Percentiles rank a stretch among this genome's conserved stretches.
Conservation (phyloP, 53 echinoderm and acorn worm species). For the Crossaster papposus region DNA sequence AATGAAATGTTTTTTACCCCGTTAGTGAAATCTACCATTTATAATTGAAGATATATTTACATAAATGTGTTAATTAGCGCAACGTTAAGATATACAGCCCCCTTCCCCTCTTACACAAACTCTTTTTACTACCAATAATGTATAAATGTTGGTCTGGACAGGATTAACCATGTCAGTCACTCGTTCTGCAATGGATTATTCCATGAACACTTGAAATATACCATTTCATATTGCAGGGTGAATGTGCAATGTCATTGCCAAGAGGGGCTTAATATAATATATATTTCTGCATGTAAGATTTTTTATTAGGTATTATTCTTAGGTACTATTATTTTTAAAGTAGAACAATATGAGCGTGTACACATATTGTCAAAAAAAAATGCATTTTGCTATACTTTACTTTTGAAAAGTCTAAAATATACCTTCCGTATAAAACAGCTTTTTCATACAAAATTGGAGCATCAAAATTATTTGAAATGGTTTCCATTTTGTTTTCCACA, state of each 20-base stretch:
- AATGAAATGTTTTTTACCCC: constrained; percentile 19
- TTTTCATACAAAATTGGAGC: too few relatives aligned
- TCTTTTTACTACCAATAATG: not conserved
- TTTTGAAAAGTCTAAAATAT: not conserved
- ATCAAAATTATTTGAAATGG: too few relatives aligned
- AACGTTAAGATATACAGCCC: not conserved
- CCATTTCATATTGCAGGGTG: too few relatives aligned
- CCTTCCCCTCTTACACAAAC: not conserved
- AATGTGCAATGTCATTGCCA: too few relatives aligned
- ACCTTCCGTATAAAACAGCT: not conserved
- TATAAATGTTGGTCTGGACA: not conserved
- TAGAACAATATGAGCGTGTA: not conserved
- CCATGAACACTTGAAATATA: not conserved
- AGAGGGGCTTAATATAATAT: too few relatives aligned
- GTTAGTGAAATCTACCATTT: constrained; percentile 17
- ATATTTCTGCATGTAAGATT: too few relatives aligned
- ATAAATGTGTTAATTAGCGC: not conserved
- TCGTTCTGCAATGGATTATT: not conserved
- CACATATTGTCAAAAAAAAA: not conserved
- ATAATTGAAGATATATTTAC: constrained; percentile 1
- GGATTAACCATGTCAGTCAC: not conserved
- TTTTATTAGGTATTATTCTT: not conserved
- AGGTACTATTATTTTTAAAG: not conserved
- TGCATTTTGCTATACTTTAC: not conserved
- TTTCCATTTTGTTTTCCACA: too few relatives aligned